Base-by-base conservation (phyloP, 2,113 vertebrate species). In the Myiopsitta monachus region DNA sequence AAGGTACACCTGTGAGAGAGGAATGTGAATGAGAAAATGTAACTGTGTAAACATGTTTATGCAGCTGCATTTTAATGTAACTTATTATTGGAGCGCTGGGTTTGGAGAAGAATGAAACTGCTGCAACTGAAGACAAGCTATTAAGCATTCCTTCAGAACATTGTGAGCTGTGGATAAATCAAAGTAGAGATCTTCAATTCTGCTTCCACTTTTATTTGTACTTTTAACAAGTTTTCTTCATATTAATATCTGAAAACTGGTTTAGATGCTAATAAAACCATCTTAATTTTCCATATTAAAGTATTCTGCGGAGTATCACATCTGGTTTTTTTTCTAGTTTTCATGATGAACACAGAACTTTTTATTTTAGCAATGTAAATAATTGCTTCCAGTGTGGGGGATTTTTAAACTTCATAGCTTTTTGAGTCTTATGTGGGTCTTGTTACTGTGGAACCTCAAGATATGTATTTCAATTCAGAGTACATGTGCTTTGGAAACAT, bases 41-140 rank as follows among this genome's bases (percentile, higher is more conserved):
- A 73, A 96, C 67, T 93, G 73, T 90, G 90, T 96, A 97, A 98
- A 98, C 95, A 95, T 97, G 95, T 98, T 97, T 98, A 83, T 96
- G 91, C 97, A 98, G 97, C 97, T 98, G 97, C 88, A 61, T 89
- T 95, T 95, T 85, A 94, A 94, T 87, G 81, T 92, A 82, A 92
- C 47, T 94, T 85, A 89, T 89, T 97, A 94, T 64, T 95, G 88
- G 86, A 95, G 46, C 10, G 6, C 52, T 94, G 54, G 89, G 78
- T 91, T 94, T 92, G 87, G 73, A 74, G 83, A 96, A 81, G 85
- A 96, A 79, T 95, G 73, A 75, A 87, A 95, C 84, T 97, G 80
- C 39, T 92, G 96, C 61, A 85, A 86, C 92, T 91, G 83, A 95
- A 97, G 93, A 95, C 96, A 96, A 84, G 22, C 81, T 80, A 17